Evolutionary conservation across 2,113 vertebrate genomes (phyloP).

Genomic region (Brachyhypopomus occidentalis): DNA sequence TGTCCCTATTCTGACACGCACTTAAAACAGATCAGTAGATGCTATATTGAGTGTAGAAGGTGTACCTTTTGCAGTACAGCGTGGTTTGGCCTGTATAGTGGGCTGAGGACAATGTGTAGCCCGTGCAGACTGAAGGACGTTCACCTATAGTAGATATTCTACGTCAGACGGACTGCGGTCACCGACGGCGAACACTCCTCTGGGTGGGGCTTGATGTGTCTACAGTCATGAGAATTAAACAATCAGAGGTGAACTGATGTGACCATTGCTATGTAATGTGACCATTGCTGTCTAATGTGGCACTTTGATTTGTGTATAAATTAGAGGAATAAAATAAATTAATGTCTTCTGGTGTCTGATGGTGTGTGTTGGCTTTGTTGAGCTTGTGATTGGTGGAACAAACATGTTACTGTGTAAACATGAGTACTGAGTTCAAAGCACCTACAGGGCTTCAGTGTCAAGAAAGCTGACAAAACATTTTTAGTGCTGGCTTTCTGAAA

Average conservation of each 20-base stretch:
- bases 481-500: background rate
- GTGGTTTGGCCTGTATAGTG: background rate
- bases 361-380: background rate
- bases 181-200: conserved; percentile 65
- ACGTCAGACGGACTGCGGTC: conserved; percentile 5
- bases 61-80: background rate
- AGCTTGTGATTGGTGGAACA: background rate
- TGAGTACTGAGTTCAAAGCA: background rate
- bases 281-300: conserved; percentile 74
- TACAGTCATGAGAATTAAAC: conserved; percentile 60
- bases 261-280: conserved; percentile 73
- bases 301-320: conserved; percentile 68
- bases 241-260: conserved; percentile 60
- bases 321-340: conserved; percentile 59
- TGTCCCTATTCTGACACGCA: background rate
- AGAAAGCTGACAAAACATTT: background rate
- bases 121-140: background rate
- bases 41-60: background rate
- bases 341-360: background rate
- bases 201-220: conserved; percentile 64
- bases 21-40: background rate
- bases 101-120: background rate
- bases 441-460: background rate
- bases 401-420: background rate
- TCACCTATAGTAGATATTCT: conserved; percentile 1